Base-by-base conservation (phyloP, 30 jellyfish, hydroid and myxozoan species). In the Hydractinia echinata region DNA sequence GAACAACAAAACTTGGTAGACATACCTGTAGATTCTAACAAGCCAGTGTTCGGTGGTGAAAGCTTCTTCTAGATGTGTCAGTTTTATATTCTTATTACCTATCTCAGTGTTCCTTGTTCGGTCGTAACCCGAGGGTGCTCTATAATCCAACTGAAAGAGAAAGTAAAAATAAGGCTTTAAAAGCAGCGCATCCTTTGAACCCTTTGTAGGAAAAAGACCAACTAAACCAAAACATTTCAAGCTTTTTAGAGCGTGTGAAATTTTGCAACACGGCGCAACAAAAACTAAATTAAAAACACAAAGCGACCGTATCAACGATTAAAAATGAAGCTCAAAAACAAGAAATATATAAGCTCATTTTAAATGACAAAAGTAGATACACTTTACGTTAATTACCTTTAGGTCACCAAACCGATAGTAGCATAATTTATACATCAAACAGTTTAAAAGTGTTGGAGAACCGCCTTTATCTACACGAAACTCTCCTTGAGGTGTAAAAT, bases 31-130 rank as follows among this genome's bases (percentile, higher is more conserved):
- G 56, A 95, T 95, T 53, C 99, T 87, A 21, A 95, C 99, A 0
- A 95, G 96, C 99, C 99, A 95, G 82, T 95, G 97, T 72, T 86
- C 97, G 14, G 97, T 84, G 16, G 99, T 95, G 81, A 82, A 95
- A 3, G 99, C 99, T 67, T 95, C 99, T 70, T 95, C 99, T 76
- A 95, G 61, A 79, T 90, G 96, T 51, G 96, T 90, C 7, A 95
- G 88, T 69, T 90, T 85, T 88, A 95, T 72, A 72, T 86, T 72
- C 74, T 95, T 89, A 82, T 95, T 86, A 7, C 99, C 99, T n/a
- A 95, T 95, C 81, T 95, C 97, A 53, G 96, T 90, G 66, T 89
- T 95, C 5, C 99, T 94, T 10, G 97, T 90, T 51, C 97, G 91
- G 79, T 95, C 99, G 84, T 89, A 95, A 53, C 97, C 99, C 52